Evolutionary conservation across 2,113 vertebrate genomes (phyloP).

Genomic region (Gracilinanus agilis): DNA sequence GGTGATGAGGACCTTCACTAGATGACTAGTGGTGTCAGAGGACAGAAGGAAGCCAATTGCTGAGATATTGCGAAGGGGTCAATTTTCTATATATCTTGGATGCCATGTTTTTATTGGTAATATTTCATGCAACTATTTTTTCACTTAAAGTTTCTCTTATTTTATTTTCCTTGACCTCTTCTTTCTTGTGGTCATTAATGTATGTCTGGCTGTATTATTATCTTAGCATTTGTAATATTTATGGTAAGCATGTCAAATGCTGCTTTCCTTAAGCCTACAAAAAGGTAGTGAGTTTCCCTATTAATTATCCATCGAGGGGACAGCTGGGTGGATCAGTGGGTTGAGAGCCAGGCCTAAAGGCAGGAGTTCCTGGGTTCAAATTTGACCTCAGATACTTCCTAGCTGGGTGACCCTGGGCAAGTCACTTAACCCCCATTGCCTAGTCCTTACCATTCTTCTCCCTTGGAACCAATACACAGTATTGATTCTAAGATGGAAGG

Average conservation of each 20-base stretch:
- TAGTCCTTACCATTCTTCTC: too few relatives aligned
- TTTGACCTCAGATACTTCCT: too few relatives aligned
- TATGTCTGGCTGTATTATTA: neutral
- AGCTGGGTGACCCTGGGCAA: too few relatives aligned
- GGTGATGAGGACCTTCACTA: neutral
- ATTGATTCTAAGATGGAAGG: too few relatives aligned
- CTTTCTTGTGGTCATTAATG: neutral
- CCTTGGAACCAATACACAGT: too few relatives aligned
- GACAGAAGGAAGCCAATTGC: neutral
- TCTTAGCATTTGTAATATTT: neutral
- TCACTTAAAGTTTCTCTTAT: neutral
- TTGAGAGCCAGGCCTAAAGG: too few relatives aligned
- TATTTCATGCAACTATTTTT: neutral
- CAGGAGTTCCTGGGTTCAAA: too few relatives aligned
- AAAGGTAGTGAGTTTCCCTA: neutral
- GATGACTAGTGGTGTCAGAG: neutral
- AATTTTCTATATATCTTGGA: neutral
- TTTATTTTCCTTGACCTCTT: slow-evolving; percentile 1
- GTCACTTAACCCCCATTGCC: too few relatives aligned
- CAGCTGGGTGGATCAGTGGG: too few relatives aligned
- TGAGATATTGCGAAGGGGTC: neutral
- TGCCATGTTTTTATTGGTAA: neutral
- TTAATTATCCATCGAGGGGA: neutral
- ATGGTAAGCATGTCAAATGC: neutral
- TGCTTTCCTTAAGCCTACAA: neutral